phyloP scores from a whole-genome alignment of 2,113 vertebrate species.

The Deroptyus accipitrinus region DNA sequence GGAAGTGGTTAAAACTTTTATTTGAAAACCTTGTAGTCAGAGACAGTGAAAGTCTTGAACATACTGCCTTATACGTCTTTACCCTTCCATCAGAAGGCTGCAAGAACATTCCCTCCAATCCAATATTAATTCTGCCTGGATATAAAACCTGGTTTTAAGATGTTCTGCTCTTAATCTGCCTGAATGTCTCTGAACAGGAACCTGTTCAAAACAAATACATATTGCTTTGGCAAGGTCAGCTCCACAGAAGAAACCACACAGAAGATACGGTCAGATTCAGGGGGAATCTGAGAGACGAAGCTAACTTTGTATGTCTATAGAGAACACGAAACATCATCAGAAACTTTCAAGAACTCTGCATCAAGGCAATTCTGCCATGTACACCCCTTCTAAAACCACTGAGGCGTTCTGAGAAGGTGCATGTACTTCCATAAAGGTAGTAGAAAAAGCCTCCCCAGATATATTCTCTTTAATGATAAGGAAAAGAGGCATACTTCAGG shows the following conservation, averaged over 20 bases:
- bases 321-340: not conserved
- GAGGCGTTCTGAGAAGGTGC: not conserved
- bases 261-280: not conserved
- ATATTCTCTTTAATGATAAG: not conserved
- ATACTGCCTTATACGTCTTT: not conserved
- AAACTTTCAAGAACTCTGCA: not conserved
- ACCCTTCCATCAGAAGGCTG: not conserved
- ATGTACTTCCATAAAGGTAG: not conserved
- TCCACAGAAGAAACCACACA: not conserved
- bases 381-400: not conserved
- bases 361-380: not conserved
- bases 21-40: not conserved
- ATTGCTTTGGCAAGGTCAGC: not conserved
- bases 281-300: not conserved
- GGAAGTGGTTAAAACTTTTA: not conserved
- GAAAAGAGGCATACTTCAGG: not conserved
- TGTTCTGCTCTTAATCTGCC: not conserved
- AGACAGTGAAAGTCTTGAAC: not conserved
- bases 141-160: not conserved
- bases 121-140: fast-evolving
- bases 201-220: not conserved
- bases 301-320: not conserved
- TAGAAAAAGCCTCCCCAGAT: not conserved
- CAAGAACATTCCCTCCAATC: not conserved
- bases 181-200: not conserved